These are phyloP conservation scores for Halichoeres trimaculatus DNA, from an alignment of 2,113 vertebrate genomes.

Conservation along the genomic window DNA sequence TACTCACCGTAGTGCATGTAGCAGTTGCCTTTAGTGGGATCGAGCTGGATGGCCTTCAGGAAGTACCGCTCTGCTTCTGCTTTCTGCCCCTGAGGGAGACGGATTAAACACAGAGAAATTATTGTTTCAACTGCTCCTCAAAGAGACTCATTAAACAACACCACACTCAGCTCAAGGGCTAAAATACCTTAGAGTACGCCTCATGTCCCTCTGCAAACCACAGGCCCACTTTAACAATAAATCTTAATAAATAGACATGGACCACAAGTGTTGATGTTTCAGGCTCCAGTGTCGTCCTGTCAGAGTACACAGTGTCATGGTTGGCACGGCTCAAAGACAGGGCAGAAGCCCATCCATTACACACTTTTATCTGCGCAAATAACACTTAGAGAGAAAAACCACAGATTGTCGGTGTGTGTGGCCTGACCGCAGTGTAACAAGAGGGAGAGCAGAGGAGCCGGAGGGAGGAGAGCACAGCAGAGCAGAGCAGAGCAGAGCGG, in stretches of 20 bases:
- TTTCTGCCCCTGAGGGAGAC: conserved; percentile 91
- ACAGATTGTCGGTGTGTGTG: conserved; percentile 55
- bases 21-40: conserved; percentile 97
- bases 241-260: conserved; percentile 66
- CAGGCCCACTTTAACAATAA: conserved; percentile 64
- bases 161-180: conserved; percentile 30
- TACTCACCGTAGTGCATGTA: conserved; percentile 99
- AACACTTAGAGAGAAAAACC: conserved; percentile 59
- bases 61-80: conserved; percentile 96
- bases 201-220: conserved; percentile 56
- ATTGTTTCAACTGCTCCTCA: conserved; percentile 52
- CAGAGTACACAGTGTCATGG: conserved; percentile 48
- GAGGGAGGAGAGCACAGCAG: neutral
- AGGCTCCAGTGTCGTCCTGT: conserved; percentile 56
- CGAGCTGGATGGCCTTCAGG: conserved; percentile 95
- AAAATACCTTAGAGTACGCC: conserved; percentile 55
- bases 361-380: conserved; percentile 67
- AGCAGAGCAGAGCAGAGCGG: no score
- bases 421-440: conserved; percentile 33
- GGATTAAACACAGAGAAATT: conserved; percentile 59
- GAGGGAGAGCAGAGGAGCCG: conserved; percentile 14
- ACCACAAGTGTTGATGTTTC: conserved; percentile 49
- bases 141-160: conserved; percentile 60
- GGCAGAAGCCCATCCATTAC: conserved; percentile 59
- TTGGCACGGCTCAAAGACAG: conserved; percentile 28